Percentiles rank a stretch among this genome's conserved stretches.
Evolutionary conservation across 37 sponge, comb jelly and placozoan species (phyloP).

Genomic region (Bolinopsis microptera): DNA sequence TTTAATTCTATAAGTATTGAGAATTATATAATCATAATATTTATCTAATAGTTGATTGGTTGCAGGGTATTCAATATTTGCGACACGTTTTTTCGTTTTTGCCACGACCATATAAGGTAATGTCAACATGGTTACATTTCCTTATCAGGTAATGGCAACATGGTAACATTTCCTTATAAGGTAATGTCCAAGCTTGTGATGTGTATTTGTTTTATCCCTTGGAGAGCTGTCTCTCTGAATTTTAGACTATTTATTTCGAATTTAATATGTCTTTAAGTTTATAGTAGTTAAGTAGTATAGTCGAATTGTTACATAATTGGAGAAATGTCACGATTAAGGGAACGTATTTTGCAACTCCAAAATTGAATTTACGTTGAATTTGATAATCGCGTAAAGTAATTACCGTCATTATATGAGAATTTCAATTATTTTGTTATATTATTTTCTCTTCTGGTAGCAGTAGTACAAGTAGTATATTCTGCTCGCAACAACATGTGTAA

Average conservation of each 20-base stretch:
- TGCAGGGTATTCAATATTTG: not conserved
- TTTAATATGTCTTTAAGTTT: no score
- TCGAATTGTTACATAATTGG: not conserved
- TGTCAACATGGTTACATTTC: no score
- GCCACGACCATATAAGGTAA: no score
- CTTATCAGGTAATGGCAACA: no score
- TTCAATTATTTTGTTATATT: not conserved
- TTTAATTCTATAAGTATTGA: constrained; percentile 38
- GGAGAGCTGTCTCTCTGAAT: not conserved
- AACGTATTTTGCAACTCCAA: no score
- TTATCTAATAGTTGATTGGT: not conserved
- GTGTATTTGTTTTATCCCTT: not conserved
- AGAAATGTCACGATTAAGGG: not conserved
- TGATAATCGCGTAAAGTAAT: no score
- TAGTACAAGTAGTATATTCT: no score
- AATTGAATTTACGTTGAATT: no score
- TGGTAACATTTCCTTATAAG: no score
- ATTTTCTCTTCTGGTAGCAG: not conserved
- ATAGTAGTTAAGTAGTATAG: no score
- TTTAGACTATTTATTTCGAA: not conserved
- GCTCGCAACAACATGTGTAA: not conserved
- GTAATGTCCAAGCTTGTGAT: not conserved
- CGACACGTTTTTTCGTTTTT: not conserved
- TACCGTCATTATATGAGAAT: no score
- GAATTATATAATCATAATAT: not conserved